Evolutionary conservation across 2,113 vertebrate genomes (phyloP).

Genomic region (Chlorocebus sabaeus): DNA sequence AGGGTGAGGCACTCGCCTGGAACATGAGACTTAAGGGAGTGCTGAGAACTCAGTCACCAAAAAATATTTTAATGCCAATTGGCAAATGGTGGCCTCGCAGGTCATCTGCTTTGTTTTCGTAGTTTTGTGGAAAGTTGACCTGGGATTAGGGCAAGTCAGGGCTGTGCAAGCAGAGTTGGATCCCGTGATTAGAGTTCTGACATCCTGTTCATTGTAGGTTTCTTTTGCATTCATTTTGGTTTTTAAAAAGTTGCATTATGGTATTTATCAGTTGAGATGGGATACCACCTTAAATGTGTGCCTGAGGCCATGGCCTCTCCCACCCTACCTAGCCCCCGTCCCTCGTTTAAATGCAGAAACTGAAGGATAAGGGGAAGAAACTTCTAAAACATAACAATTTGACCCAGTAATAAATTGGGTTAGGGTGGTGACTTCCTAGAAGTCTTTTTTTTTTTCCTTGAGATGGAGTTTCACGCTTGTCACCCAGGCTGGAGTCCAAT

Average conservation of each 20-base stretch:
- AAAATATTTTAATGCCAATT: background rate
- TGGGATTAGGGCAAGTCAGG: background rate
- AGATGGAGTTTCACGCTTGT: too few relatives aligned
- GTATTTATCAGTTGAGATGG: background rate
- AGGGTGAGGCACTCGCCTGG: background rate
- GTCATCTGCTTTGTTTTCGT: background rate
- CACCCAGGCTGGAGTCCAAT: too few relatives aligned
- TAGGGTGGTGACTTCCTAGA: background rate
- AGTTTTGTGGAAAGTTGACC: background rate
- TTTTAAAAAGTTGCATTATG: background rate
- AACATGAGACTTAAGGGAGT: background rate
- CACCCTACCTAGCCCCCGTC: too few relatives aligned
- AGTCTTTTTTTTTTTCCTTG: background rate
- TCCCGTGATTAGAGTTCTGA: background rate
- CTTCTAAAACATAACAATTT: background rate
- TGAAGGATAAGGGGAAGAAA: background rate
- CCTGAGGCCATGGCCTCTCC: background rate
- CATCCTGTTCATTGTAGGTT: background rate
- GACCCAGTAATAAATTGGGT: background rate
- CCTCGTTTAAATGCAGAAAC: background rate
- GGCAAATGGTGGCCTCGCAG: background rate
- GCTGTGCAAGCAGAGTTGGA: rapidly evolving
- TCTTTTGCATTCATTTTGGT: background rate
- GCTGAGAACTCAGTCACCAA: background rate
- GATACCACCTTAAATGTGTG: background rate